phyloP scores from a whole-genome alignment of 2,113 vertebrate genomes.

The Morone chrysops region DNA sequence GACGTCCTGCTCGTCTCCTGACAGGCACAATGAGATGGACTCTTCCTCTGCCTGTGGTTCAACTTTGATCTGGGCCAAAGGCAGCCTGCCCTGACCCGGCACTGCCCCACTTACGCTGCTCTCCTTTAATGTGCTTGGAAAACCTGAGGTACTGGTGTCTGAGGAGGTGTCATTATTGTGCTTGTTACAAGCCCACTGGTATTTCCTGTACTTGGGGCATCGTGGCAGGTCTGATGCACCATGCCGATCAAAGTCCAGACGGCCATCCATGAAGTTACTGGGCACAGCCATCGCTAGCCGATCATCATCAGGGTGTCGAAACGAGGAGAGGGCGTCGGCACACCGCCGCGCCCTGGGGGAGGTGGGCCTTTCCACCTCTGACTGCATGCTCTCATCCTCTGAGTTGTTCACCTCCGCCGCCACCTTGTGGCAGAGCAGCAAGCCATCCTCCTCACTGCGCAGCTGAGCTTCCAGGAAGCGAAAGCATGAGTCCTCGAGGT shows the following conservation, averaged over 20 bases:
- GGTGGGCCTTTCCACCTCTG: conserved; percentile 84
- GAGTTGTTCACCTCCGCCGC: conserved; percentile 84
- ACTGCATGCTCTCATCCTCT: conserved; percentile 91
- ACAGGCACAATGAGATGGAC: conserved; percentile 91
- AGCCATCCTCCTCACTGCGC: conserved; percentile 91
- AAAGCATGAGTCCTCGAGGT: conserved; percentile 99
- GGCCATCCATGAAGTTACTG: conserved; percentile 82
- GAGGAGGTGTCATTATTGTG: conserved; percentile 95
- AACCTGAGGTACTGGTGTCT: conserved; percentile 99
- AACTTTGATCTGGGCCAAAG: conserved; percentile 92
- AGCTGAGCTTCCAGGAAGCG: conserved; percentile 98
- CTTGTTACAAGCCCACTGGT: conserved; percentile 99
- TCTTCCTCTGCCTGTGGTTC: conserved; percentile 92
- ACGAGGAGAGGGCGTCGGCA: conserved; percentile 85
- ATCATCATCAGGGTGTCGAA: conserved; percentile 85
- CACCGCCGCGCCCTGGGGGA: conserved; percentile 87
- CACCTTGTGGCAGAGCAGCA: conserved; percentile 91
- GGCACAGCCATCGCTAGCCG: conserved; percentile 83
- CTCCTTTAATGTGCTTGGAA: conserved; percentile 95
- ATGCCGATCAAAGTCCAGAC: conserved; percentile 88
- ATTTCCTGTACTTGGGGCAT: conserved; percentile 98
- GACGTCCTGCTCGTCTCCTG: conserved; percentile 91
- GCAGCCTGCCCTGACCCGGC: conserved; percentile 85
- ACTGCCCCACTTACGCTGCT: conserved; percentile 67
- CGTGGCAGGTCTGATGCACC: conserved; percentile 88